Conservation (phyloP, 2,888 invertebrate genomes). For the Schizaphis graminum region DNA sequence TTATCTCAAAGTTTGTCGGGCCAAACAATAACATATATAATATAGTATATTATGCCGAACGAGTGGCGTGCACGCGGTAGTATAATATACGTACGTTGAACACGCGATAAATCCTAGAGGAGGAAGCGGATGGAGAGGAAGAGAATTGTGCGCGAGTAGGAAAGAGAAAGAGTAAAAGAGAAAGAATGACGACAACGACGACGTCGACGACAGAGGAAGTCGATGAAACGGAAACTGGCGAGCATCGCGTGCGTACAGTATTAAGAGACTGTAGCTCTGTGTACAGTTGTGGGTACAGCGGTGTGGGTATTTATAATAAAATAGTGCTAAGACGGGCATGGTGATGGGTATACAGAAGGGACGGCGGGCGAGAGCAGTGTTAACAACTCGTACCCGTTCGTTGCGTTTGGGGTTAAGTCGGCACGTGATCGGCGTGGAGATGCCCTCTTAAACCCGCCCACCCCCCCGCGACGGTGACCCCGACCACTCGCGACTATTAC, state of each 20-base stretch:
- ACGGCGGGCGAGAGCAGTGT: constrained; percentile 15
- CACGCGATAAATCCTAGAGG: constrained; percentile 13
- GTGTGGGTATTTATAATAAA: constrained; percentile 29
- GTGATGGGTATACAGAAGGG: not conserved
- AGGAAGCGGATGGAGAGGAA: not conserved
- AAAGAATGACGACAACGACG: constrained; percentile 15
- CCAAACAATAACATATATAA: not conserved
- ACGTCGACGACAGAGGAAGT: constrained; percentile 50
- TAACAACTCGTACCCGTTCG: constrained; percentile 59
- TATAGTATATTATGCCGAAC: not conserved
- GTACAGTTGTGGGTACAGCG: not conserved
- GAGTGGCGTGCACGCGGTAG: not conserved
- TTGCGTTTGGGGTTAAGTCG: constrained; percentile 63
- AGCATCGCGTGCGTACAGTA: not conserved
- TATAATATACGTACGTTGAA: not conserved
- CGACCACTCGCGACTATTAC: not conserved
- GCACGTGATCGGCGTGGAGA: constrained; percentile 67
- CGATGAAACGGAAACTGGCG: constrained; percentile 56
- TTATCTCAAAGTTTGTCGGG: constrained; percentile 27
- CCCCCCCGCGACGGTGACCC: not conserved
- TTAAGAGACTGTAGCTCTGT: not conserved
- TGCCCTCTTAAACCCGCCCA: constrained; percentile 63
- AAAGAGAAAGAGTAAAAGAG: not conserved
- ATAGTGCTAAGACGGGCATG: not conserved
- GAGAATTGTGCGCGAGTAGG: not conserved